Conservation (phyloP, 2,888 invertebrate genomes). For the Spilosoma lubricipeda region DNA sequence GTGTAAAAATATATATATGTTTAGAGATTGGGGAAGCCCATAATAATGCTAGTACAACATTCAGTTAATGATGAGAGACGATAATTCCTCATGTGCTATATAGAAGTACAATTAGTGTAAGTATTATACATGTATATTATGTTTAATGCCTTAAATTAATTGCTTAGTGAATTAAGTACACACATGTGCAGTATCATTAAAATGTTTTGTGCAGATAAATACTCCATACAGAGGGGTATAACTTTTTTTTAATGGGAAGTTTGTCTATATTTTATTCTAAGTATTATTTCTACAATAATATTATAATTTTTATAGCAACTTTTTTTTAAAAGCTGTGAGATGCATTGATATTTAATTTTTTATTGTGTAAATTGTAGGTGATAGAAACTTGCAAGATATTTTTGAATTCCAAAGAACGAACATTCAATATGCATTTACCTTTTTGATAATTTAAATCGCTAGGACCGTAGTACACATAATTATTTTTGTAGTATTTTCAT, state of each 20-base stretch:
- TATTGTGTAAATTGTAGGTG: slow-evolving; percentile 32
- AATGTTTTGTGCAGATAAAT: slow-evolving; percentile 2
- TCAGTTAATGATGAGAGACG: slow-evolving; percentile 27
- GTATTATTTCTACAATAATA: slow-evolving; percentile 10
- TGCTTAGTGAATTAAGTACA: slow-evolving; percentile 23
- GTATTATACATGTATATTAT: slow-evolving; percentile 27
- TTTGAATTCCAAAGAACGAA: slow-evolving; percentile 7
- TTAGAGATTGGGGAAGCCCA: not conserved
- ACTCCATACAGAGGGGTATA: slow-evolving; percentile 22
- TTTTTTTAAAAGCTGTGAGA: slow-evolving; percentile 27
- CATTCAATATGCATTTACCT: not conserved
- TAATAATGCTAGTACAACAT: slow-evolving; percentile 35
- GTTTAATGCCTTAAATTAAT: slow-evolving; percentile 22
- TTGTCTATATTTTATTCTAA: slow-evolving; percentile 6
- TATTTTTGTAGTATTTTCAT: not conserved
- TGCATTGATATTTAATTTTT: slow-evolving; percentile 23
- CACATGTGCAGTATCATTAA: not conserved
- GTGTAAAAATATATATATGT: slow-evolving; percentile 8
- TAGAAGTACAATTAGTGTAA: slow-evolving; percentile 38
- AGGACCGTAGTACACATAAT: not conserved
- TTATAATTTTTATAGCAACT: slow-evolving; percentile 24
- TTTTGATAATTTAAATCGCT: not conserved
- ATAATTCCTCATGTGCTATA: slow-evolving; percentile 29
- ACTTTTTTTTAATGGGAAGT: slow-evolving; percentile 4
- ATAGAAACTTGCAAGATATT: slow-evolving; percentile 8